Percentiles rank a stretch among this genome's conserved stretches.
Conservation (phyloP, 37 sponge, comb jelly and placozoan species). For the Theonella swinhoei region DNA sequence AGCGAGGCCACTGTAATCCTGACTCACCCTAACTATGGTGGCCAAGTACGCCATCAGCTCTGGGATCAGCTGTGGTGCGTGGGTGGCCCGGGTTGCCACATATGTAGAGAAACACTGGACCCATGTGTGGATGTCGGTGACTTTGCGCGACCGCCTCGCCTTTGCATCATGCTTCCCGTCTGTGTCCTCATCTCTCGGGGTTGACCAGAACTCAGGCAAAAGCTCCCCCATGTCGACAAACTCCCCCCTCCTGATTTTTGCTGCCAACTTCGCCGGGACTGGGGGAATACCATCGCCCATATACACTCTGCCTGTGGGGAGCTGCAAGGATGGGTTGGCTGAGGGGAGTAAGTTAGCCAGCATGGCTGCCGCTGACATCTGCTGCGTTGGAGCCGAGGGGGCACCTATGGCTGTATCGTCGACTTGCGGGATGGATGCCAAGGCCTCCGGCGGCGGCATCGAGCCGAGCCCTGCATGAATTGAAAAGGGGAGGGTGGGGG, state of each 20-base stretch:
- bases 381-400: too few relatives aligned
- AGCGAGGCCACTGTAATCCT: constrained; percentile 34
- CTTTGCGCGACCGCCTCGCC: background rate
- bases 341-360: too few relatives aligned
- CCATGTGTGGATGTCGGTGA: constrained; percentile 21
- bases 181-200: background rate
- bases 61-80: background rate
- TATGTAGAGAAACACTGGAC: constrained; percentile 24
- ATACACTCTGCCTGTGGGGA: too few relatives aligned
- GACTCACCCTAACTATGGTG: constrained; percentile 5
- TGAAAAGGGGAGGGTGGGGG: too few relatives aligned
- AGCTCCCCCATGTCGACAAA: constrained; percentile 9
- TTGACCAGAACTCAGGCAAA: constrained; percentile 4
- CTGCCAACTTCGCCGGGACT: constrained; percentile 18
- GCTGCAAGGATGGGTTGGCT: too few relatives aligned
- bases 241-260: constrained; percentile 2
- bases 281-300: constrained; percentile 24
- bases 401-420: background rate
- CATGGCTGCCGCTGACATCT: too few relatives aligned
- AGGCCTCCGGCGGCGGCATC: background rate
- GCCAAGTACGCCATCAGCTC: constrained; percentile 48
- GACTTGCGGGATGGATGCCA: background rate
- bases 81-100: background rate
- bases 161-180: background rate
- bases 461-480: background rate